Base-by-base conservation (phyloP, 2,113 vertebrate genomes). In the Montifringilla adamsi region DNA sequence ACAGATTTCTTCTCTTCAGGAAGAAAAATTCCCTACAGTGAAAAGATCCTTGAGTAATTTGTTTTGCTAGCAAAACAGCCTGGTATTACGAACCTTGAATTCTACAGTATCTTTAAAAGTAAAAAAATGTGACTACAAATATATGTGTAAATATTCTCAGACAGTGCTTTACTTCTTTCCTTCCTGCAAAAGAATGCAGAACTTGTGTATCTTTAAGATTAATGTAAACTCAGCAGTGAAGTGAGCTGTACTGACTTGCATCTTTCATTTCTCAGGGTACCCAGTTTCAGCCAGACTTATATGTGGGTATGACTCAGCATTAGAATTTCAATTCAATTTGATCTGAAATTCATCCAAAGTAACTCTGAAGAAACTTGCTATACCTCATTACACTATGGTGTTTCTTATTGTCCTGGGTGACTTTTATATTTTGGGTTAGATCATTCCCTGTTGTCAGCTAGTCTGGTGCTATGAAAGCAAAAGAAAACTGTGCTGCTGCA, bases 1-100 rank as follows among this genome's bases (percentile, higher is more conserved):
- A 86, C 30, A 92, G 56, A 77, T 94, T 89, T 86, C 35, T 86
- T 93, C 79, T 70, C 88, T 74, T 88, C 83, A 74, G 64, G 56
- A 86, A 84, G 83, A 90, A 89, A 92, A 92, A 93, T 35, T 67
- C 73, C 75, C 83, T 63, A 31, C 14, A 70, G 90, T 81, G 80
- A 69, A 80, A 62, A 20, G 16, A 19, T 50, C 46, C 59, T 67
- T 58, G 52, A 81, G 88, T 84, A 74, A 90, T 86, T 88, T 78
- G 47, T 84, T 96, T 86, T 90, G 73, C 44, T 67, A 47, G 26
- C 52, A 78, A 37, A 81, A 83, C 39, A 67, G 30, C 60, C 50
- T 87, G 30, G 24, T 89, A 39, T 23, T n/a, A 33, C 11, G 35
- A 92, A 68, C 68, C 27, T 60, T 67, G 60, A 84, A 84, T 91